A percentile compares a stretch with the other conserved stretches of the same genome.
Conservation (phyloP, 35 echinoderm and acorn worm genomes). For the Antedon bifida region DNA sequence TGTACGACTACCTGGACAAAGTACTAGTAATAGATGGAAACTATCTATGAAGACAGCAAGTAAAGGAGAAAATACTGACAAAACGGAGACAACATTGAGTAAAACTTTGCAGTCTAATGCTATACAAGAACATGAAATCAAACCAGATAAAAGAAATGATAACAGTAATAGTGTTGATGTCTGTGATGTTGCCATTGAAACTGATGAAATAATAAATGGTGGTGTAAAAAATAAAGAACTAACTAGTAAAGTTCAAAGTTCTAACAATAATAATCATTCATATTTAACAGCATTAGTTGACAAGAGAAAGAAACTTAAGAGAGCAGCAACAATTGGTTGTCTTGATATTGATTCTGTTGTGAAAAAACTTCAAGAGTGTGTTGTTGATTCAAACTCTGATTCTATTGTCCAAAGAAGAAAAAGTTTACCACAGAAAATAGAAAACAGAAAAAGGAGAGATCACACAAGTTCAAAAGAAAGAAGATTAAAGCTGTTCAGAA, state of each 20-base stretch:
- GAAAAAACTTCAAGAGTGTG: slow-evolving; percentile 3
- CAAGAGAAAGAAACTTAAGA: slow-evolving; percentile 8
- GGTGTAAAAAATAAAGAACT: not conserved
- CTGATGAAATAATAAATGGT: not conserved
- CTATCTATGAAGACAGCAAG: not conserved
- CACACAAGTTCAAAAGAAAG: slow-evolving; percentile 55
- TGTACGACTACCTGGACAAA: not conserved
- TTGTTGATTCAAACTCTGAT: not conserved
- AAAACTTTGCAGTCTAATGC: not conserved
- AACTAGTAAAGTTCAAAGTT: not conserved
- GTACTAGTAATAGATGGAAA: not conserved
- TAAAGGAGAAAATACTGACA: not conserved
- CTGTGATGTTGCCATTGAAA: not conserved
- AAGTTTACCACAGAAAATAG: slow-evolving; percentile 18
- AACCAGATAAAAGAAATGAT: too few relatives aligned
- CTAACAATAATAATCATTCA: not conserved
- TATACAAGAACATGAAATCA: too few relatives aligned
- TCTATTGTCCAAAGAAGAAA: not conserved
- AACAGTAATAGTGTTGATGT: not conserved
- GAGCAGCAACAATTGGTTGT: slow-evolving; percentile 20
- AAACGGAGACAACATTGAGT: not conserved
- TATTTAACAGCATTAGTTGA: not conserved
- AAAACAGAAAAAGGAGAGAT: slow-evolving; percentile 15
- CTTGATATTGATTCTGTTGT: slow-evolving; percentile 9
- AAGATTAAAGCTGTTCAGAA: slow-evolving; percentile 38